These are phyloP conservation scores for Malacoctenus gilli DNA, from an alignment of 2,797 vertebrate species.

Conservation along the genomic window DNA sequence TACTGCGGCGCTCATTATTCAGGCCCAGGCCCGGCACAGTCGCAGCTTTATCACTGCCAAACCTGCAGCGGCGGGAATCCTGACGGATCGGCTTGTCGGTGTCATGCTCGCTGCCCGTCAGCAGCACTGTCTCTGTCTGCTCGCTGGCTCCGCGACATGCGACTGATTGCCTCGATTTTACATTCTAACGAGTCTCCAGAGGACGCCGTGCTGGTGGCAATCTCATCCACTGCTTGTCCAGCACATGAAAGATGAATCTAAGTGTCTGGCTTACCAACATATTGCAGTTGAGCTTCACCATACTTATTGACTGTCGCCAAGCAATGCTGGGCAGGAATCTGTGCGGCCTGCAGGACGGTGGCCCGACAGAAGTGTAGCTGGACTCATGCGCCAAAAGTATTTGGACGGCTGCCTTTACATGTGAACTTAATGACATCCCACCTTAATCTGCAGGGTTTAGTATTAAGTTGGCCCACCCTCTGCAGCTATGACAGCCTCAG, in stretches of 20 bases:
- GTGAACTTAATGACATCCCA: no score
- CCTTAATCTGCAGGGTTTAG: no score
- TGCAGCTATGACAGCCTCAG: no score
- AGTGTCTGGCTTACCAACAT: background rate
- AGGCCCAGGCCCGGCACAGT: background rate
- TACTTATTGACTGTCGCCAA: no score
- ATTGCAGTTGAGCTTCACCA: no score
- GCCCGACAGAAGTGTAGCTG: no score
- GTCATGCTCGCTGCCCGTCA: conserved; percentile 24
- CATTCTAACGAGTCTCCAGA: conserved; percentile 16
- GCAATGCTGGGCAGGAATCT: no score
- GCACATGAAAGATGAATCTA: conserved; percentile 15
- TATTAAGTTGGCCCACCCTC: no score
- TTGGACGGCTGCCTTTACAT: no score
- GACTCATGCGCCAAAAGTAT: no score
- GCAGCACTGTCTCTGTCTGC: conserved; percentile 23
- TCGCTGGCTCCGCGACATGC: conserved; percentile 9
- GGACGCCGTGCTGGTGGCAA: background rate
- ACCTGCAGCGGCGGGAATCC: conserved; percentile 9
- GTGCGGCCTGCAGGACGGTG: no score
- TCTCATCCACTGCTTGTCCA: conserved; percentile 15
- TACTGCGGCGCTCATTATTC: conserved; percentile 35
- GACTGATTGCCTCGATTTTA: conserved; percentile 33
- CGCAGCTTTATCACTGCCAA: conserved; percentile 14
- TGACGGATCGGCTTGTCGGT: conserved; percentile 40